Evolutionary conservation across 2,113 vertebrate genomes (phyloP), one percentile per base, ranked within the genome.

Genomic region (Microcebus jonahi): DNA sequence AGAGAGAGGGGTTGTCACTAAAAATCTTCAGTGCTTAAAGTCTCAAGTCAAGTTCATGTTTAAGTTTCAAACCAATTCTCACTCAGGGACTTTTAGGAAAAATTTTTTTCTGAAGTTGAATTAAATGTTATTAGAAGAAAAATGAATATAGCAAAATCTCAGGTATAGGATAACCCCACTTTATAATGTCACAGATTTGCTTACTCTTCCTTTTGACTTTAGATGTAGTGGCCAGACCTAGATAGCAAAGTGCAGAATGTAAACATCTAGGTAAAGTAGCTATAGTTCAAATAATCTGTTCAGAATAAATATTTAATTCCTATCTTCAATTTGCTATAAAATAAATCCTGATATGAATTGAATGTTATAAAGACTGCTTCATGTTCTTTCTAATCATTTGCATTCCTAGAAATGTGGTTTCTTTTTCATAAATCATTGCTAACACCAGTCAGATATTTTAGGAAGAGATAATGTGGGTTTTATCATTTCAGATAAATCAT

Each of bases 351-450:
- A 57, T 71, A 59, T 71, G 48, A 88, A 73, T 71, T 75, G 88
- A 48, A 75, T 93, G 79, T 70, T 96, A 23, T 57, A 94, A 97
- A 95, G 73, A 90, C 63, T 93, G n/a, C 75, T 87, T 93, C 8
- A 86, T 92, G 59, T 42, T 93, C 27, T 31, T 90, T 11, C 85
- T 95, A 63, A 91, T 90, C 81, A 92, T 95, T 67, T 25, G 13
- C 17, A 14, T 67, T 96, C 42, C 77, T 97, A 39, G 75, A 68
- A 95, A 85, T 71, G 39, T 76, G 27, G 68, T 39, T 71, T 42
- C 42, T 92, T 97, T 95, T 97, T 96, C 88, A 91, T 96, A 96
- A 92, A 89, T 97, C 97, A 86, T 96, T 82, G 86, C 63, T 70
- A 61, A 36, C 0, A 48, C 61, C 34, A 94, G 17, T 71, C 70